These are phyloP conservation scores for Haplochromis burtoni DNA, from an alignment of 2,113 vertebrate species.

Conservation along the genomic window DNA sequence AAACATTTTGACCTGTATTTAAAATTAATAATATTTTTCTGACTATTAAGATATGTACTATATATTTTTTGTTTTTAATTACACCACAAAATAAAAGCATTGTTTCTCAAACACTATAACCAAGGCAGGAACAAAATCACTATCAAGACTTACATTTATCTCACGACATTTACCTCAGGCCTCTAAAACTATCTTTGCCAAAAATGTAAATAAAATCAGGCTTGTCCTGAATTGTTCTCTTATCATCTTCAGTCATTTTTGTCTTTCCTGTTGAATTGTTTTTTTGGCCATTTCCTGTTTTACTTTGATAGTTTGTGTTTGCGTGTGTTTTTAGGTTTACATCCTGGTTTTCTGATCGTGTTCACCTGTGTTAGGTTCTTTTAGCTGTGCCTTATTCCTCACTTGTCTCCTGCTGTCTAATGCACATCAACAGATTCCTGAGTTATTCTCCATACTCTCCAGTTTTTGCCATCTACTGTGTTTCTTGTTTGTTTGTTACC, in stretches of 20 bases:
- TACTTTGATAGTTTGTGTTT: background rate
- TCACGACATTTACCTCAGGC: background rate
- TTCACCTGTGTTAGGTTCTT: background rate
- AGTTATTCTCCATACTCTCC: background rate
- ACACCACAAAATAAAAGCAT: background rate
- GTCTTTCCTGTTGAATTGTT: background rate
- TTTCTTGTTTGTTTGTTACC: background rate
- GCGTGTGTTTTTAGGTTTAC: background rate
- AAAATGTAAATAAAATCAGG: background rate
- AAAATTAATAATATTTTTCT: background rate
- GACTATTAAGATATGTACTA: background rate
- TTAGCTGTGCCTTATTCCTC: background rate
- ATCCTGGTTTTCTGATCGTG: background rate
- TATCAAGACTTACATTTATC: background rate
- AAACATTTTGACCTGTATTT: background rate
- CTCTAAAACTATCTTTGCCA: background rate
- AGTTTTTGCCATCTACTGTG: background rate
- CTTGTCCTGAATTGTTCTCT: background rate
- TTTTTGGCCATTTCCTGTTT: background rate
- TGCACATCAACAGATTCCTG: background rate
- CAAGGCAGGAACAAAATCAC: background rate
- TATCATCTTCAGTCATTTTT: background rate
- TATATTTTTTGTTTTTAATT: background rate
- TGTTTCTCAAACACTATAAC: background rate
- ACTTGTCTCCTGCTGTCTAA: background rate